Percentiles rank a stretch among this genome's conserved stretches.
Conservation (phyloP, 1,140 invertebrate genomes). For the Diprion similis region DNA sequence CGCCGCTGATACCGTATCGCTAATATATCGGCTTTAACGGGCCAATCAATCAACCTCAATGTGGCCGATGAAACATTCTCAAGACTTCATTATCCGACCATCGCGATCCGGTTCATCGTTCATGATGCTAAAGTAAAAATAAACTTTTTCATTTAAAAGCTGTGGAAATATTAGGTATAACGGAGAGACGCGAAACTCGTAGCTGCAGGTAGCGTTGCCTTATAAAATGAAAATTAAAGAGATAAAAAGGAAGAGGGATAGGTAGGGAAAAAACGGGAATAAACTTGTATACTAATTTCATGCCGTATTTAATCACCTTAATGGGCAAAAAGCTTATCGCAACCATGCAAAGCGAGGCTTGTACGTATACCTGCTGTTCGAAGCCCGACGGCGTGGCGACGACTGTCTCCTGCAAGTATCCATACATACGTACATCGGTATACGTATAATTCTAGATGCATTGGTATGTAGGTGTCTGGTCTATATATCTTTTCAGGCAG, state of each 20-base stretch:
- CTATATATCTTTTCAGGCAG: no score
- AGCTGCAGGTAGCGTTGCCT: conserved; percentile 32
- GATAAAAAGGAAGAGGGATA: conserved; percentile 29
- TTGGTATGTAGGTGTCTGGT: no score
- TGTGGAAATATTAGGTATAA: not conserved
- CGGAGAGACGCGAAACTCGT: conserved; percentile 5
- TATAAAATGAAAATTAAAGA: conserved; percentile 33
- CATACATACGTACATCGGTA: not conserved
- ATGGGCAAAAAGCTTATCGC: conserved; percentile 52
- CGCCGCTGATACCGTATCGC: not conserved
- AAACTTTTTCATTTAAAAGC: no score
- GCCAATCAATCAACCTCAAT: no score
- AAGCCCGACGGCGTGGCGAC: not conserved
- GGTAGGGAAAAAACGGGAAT: conserved; percentile 22
- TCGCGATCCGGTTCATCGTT: no score
- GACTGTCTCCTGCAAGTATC: not conserved
- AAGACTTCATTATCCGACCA: no score
- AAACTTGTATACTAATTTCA: conserved; percentile 28
- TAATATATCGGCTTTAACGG: not conserved
- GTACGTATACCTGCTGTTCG: not conserved
- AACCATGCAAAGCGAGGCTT: conserved; percentile 41
- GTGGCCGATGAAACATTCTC: no score
- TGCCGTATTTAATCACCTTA: conserved; percentile 50
- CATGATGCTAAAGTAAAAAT: no score
- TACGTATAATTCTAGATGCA: no score